phyloP scores from a whole-genome alignment of 2,888 invertebrate genomes.

The Ormyrus labotus region DNA sequence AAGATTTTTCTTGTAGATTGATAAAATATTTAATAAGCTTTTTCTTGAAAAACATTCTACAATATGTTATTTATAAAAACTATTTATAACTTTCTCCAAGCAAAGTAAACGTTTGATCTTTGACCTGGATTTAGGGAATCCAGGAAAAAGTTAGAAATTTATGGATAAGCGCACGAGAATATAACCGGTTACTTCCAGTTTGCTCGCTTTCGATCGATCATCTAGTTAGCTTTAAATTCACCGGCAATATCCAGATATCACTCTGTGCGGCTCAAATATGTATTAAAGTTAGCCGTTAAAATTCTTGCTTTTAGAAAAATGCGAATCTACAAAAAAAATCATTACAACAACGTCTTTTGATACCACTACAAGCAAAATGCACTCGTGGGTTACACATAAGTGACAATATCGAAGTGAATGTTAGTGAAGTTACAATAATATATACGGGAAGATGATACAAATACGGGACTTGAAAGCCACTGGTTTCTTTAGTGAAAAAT shows the following conservation, averaged over 20 bases:
- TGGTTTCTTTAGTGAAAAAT: neutral
- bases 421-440: conserved; percentile 6
- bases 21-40: too few relatives aligned
- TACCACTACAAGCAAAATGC: conserved; percentile 3
- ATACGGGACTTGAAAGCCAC: conserved; percentile 6
- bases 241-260: too few relatives aligned
- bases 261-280: too few relatives aligned
- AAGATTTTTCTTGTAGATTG: conserved; percentile 25
- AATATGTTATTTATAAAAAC: neutral
- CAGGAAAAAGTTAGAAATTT: too few relatives aligned
- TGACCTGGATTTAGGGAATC: too few relatives aligned
- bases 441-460: neutral
- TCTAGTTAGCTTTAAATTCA: too few relatives aligned
- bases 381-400: neutral
- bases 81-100: neutral
- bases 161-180: too few relatives aligned
- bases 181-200: too few relatives aligned
- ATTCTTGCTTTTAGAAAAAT: too few relatives aligned
- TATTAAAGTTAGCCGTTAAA: too few relatives aligned
- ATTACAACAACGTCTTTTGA: neutral
- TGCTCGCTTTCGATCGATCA: too few relatives aligned
- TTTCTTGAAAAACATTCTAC: neutral
- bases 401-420: neutral
- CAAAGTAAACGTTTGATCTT: too few relatives aligned
- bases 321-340: neutral